A percentile compares a stretch with the other conserved stretches of the same genome.
These are phyloP conservation scores for Ptiloglossa arizonensis DNA, from an alignment of 1,140 invertebrate species.

Conservation along the genomic window DNA sequence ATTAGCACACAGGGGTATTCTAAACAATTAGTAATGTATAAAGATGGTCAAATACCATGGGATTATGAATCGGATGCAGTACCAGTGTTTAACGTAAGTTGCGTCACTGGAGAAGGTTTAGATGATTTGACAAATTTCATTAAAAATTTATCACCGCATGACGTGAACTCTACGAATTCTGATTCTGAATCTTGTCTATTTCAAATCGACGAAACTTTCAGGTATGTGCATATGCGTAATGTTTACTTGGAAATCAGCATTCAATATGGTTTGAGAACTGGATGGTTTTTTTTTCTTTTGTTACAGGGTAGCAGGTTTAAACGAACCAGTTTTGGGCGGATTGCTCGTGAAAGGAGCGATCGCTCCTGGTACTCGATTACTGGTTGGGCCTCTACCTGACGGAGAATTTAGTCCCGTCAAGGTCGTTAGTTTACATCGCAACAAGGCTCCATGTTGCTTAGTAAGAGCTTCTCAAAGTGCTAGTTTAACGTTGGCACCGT, in stretches of 20 bases:
- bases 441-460: slow-evolving; percentile 92
- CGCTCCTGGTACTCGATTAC: slow-evolving; percentile 90
- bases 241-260: not conserved
- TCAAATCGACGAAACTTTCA: slow-evolving; percentile 96
- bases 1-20: slow-evolving; percentile 85
- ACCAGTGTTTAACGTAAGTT: slow-evolving; percentile 97
- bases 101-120: slow-evolving; percentile 93
- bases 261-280: not conserved
- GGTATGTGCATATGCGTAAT: slow-evolving; percentile 62
- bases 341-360: slow-evolving; percentile 92
- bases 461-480: slow-evolving; percentile 96
- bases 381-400: slow-evolving; percentile 92
- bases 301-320: slow-evolving; percentile 85
- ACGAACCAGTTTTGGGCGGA: slow-evolving; percentile 93
- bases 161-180: slow-evolving; percentile 68
- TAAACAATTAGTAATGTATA: slow-evolving; percentile 87
- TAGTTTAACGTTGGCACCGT: slow-evolving; percentile 88
- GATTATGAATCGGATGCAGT: slow-evolving; percentile 86
- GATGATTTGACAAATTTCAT: slow-evolving; percentile 90
- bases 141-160: slow-evolving; percentile 72
- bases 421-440: slow-evolving; percentile 93
- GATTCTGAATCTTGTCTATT: slow-evolving; percentile 89
- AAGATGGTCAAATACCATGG: slow-evolving; percentile 86
- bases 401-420: slow-evolving; percentile 91
- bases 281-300: slow-evolving; percentile 2